Base-by-base conservation (phyloP, 2,888 invertebrate genomes). In the Leptura quadrifasciata region DNA sequence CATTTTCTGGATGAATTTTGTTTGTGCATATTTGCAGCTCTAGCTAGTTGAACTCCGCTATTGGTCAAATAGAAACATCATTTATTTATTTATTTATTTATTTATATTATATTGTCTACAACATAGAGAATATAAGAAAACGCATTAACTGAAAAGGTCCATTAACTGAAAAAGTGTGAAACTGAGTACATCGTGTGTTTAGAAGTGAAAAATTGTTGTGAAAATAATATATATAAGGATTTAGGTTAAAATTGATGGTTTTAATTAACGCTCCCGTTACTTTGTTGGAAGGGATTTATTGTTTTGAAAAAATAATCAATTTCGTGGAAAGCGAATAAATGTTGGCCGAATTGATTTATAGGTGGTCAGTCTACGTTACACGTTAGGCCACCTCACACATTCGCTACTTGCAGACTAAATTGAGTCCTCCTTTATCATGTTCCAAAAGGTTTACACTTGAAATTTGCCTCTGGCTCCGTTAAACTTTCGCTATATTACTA, bases 301-400 rank as follows among this genome's bases (percentile, higher is more conserved):
- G 69, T 69, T 69, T 68, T 69, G 39, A 69, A 69, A 58, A 69
- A 69, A 69, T 69, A 69, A 69, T 69, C 69, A 69, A 58, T 58
- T 69, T 58, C 39, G 57, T 58, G 69, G 57, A 58, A 58, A 68
- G 57, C 27, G 68, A 57, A 68, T 57, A 57, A 68, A 17, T 68
- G 63, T 61, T 31, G 35, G 57, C 27, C 58, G 57, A 57, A 69
- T 27, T 69, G 69, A 69, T 69, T 69, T 69, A 69, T 68, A 18
- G 55, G 35, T 68, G 68, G 68, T 47, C 68, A 31, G 68, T 68
- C 55, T 68, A 57, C 65, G 68, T 57, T 57, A 57, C 68, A 57
- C 31, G 57, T 55, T 52, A 52, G 65, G 24, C 52, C 31, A 57
- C 24, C 68, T 68, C 65, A n/a, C 31, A 55, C 55, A n/a, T 21